A percentile compares a stretch with the other conserved stretches of the same genome.
phyloP scores from a whole-genome alignment of 2,888 invertebrate genomes.

The Metallyticus violacea region DNA sequence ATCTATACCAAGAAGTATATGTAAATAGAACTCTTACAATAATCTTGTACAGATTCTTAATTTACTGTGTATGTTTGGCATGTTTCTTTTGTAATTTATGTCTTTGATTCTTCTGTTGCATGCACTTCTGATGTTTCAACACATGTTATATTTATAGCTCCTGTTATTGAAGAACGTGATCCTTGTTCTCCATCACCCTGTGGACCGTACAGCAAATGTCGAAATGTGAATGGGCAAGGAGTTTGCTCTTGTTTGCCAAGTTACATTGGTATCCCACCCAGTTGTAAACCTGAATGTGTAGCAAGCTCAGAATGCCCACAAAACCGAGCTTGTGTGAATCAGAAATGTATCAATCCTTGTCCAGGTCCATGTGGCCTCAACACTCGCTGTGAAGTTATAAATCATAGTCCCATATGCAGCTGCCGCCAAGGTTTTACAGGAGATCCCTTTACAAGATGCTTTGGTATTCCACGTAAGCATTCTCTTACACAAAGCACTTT shows the following conservation, averaged over 20 bases:
- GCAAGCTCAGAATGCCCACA: constrained; percentile 68
- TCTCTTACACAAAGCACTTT: background rate
- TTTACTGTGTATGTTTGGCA: constrained; percentile 3
- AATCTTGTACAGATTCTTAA: background rate
- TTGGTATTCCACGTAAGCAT: constrained; percentile 40
- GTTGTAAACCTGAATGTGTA: constrained; percentile 70
- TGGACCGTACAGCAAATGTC: constrained; percentile 62
- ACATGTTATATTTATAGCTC: constrained; percentile 38
- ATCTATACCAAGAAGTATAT: background rate
- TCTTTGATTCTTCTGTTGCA: constrained; percentile 22
- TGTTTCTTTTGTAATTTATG: constrained; percentile 5
- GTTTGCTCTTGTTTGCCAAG: constrained; percentile 66
- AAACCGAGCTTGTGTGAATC: constrained; percentile 68
- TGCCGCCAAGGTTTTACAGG: constrained; percentile 65
- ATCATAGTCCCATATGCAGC: constrained; percentile 71
- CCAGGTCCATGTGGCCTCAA: constrained; percentile 68
- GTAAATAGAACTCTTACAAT: background rate
- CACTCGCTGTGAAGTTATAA: constrained; percentile 72
- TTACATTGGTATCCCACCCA: constrained; percentile 62
- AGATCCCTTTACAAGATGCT: constrained; percentile 54
- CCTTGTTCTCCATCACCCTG: constrained; percentile 65
- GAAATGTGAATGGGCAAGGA: constrained; percentile 61
- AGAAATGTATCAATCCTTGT: constrained; percentile 71
- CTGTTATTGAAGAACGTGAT: constrained; percentile 45
- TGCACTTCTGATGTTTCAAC: constrained; percentile 19